Base-by-base conservation (phyloP, 2,888 invertebrate genomes). In the Catocala fraxini region DNA sequence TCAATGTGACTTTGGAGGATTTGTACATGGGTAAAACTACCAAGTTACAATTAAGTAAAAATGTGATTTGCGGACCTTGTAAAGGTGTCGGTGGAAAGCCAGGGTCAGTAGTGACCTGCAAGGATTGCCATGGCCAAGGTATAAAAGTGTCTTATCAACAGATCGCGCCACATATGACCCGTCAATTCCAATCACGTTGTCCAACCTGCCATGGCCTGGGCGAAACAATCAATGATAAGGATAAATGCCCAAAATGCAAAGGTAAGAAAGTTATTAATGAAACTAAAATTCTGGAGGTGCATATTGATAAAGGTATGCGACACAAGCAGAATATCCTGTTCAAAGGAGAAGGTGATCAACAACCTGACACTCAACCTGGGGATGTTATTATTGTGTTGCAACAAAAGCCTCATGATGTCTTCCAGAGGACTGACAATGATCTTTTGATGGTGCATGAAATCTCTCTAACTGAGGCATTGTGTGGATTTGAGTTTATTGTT, bases 301-400 rank as follows among this genome's bases (percentile, higher is more conserved):
- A 97, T 84, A 96, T 99, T 68, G 98, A 98, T 78, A 97, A 97
- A 83, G 99, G 98, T 39, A 98, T 98, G 97, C 95, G 95, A 68
- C 97, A 98, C 81, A 96, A 96, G 79, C 97, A 98, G 86, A 98
- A 97, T 88, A 97, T 99, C 68, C 95, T 95, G 77, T 98, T 98
- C 86, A 94, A 96, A 73, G 97, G 97, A 43, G 98, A 98, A 91
- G 99, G 99, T 41, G 98, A 99, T 88, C 98, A 99, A 82, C 95
- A 97, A 93, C 97, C 98, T 57, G 97, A 97, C 68, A 95, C 97
- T 42, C 97, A 97, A 79, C 96, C 98, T 12, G 99, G 99, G 9
- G 98, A 99, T 94, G 97, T 99, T 41, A 96, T 98, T 57, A 97
- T 99, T 81, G 95, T 99, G 47, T 90, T 99, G 63, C 96, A 97